A percentile compares a stretch with the other conserved stretches of the same genome.
phyloP scores from a whole-genome alignment of 2,888 invertebrate genomes.

The Cosmia pyralina region DNA sequence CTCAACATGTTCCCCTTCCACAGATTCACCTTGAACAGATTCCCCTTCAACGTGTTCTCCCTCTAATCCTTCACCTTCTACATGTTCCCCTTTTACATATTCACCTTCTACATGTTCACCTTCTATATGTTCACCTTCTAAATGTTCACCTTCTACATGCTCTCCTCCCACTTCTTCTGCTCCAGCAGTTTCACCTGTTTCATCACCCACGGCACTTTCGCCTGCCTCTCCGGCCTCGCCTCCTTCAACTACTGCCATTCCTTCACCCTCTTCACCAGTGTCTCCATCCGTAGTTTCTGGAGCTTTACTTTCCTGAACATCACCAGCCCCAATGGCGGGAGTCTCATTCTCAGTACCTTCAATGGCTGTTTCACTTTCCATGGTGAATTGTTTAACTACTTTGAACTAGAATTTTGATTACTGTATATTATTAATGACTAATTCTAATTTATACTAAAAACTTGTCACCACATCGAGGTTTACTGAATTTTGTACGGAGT shows the following conservation, averaged over 20 bases:
- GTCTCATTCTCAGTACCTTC: constrained; percentile 62
- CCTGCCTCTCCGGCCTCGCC: constrained; percentile 12
- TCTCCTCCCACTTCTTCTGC: constrained; percentile 53
- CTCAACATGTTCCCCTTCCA: constrained; percentile 41
- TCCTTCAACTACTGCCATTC: constrained; percentile 11
- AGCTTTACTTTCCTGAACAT: constrained; percentile 47
- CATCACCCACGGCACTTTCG: constrained; percentile 18
- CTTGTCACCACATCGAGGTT: constrained; percentile 78
- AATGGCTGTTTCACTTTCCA: constrained; percentile 61
- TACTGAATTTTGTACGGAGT: constrained; percentile 76
- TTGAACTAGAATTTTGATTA: constrained; percentile 61
- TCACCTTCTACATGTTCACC: constrained; percentile 32
- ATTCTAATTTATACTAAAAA: constrained; percentile 76
- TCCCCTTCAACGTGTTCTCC: constrained; percentile 37
- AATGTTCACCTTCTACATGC: constrained; percentile 20
- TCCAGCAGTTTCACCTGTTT: constrained; percentile 23
- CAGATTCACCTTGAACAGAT: constrained; percentile 27
- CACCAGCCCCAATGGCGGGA: constrained; percentile 45
- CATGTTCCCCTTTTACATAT: constrained; percentile 19
- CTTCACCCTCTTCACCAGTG: constrained; percentile 1
- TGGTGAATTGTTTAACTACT: constrained; percentile 35
- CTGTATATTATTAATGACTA: constrained; percentile 8
- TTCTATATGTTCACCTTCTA: constrained; percentile 33
- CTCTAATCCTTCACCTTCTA: constrained; percentile 25
- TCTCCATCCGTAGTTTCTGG: constrained; percentile 34